phyloP scores from a whole-genome alignment of 2,888 invertebrate species.

The Drosophila algonquin region DNA sequence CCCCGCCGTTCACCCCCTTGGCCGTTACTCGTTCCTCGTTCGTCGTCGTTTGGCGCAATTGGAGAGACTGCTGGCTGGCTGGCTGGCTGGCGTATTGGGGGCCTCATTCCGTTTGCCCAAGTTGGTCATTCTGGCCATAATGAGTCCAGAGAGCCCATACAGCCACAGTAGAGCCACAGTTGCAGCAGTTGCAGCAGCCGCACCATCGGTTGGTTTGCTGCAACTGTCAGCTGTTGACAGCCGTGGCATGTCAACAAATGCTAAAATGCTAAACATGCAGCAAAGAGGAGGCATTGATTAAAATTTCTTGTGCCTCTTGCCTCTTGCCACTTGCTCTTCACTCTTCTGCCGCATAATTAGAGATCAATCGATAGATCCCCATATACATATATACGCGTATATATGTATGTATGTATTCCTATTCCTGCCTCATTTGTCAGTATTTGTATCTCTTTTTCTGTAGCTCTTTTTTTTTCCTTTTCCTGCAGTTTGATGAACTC shows the following conservation, averaged over 20 bases:
- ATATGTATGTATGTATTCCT: background rate
- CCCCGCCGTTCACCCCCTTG: background rate
- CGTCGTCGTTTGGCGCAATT: conserved; percentile 16
- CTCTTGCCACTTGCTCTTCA: too few species aligned
- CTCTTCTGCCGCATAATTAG: conserved; percentile 34
- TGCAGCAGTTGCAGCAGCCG: conserved; percentile 7
- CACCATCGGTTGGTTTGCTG: conserved; percentile 15
- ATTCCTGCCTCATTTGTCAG: conserved; percentile 40
- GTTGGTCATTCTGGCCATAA: conserved; percentile 77
- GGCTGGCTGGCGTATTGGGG: conserved; percentile 35
- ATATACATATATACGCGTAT: conserved; percentile 14
- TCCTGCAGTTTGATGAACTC: conserved; percentile 56
- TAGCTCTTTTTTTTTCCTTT: conserved; percentile 5
- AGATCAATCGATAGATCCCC: conserved; percentile 30
- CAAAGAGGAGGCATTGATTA: conserved; percentile 66
- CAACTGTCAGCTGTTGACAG: conserved; percentile 75
- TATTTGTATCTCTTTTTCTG: background rate
- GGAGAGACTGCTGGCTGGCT: conserved; percentile 21
- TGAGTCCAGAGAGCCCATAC: conserved; percentile 52
- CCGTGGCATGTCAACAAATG: conserved; percentile 79
- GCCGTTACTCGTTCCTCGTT: background rate
- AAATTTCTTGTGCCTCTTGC: conserved; percentile 51
- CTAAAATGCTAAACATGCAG: conserved; percentile 61
- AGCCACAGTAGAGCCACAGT: conserved; percentile 1
- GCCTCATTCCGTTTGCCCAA: conserved; percentile 76